Conservation (phyloP, 1,140 invertebrate genomes). For the Sitobion miscanthi region DNA sequence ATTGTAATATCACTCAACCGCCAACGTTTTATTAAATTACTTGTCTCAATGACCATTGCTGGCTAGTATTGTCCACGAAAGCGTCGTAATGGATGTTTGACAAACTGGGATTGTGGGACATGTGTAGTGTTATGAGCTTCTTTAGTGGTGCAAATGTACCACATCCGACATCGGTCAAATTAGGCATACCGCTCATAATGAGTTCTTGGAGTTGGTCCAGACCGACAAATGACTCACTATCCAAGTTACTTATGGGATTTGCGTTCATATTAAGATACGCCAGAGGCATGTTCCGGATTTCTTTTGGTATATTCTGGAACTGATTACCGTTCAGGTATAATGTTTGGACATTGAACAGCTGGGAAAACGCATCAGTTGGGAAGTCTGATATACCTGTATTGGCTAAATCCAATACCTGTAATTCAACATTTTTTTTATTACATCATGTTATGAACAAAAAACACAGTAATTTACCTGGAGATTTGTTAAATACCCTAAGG, state of each 20-base stretch:
- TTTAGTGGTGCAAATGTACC: conserved; percentile 23
- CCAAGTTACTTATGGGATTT: conserved; percentile 10
- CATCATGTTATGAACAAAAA: background rate
- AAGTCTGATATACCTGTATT: conserved; percentile 6
- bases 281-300: conserved; percentile 9
- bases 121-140: conserved; percentile 5
- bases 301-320: conserved; percentile 7
- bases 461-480: background rate
- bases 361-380: background rate
- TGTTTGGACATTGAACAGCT: background rate
- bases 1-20: background rate
- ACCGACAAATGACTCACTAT: conserved; percentile 26
- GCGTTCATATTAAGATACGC: conserved; percentile 34
- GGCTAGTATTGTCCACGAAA: background rate
- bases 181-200: conserved; percentile 14
- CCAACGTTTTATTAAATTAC: background rate
- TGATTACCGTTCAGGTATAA: conserved; percentile 37
- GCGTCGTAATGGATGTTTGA: conserved; percentile 23
- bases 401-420: conserved; percentile 37
- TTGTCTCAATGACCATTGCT: conserved; percentile 2
- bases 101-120: conserved; percentile 25
- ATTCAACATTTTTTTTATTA: background rate
- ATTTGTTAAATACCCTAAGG: conserved; percentile 10
- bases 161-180: background rate
- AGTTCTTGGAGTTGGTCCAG: conserved; percentile 26